phyloP scores from a whole-genome alignment of 2,888 invertebrate species.

The Neoascia interrupta region DNA sequence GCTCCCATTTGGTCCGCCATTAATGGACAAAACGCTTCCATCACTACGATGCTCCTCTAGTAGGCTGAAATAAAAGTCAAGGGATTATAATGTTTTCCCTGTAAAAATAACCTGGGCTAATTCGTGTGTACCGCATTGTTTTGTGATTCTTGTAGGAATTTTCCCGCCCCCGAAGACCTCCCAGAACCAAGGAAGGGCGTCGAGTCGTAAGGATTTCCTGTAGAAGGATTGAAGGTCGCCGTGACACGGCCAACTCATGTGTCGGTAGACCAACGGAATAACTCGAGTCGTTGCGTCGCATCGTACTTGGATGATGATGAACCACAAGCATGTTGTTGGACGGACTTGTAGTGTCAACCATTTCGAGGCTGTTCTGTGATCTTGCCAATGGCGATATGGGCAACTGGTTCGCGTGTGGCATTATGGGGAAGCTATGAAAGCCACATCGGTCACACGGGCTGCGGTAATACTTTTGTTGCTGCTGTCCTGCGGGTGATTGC shows the following conservation, averaged over 20 bases:
- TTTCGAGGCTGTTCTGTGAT: constrained; percentile 77
- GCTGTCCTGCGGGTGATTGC: constrained; percentile 13
- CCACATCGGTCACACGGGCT: constrained; percentile 77
- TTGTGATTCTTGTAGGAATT: constrained; percentile 71
- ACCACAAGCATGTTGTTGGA: constrained; percentile 69
- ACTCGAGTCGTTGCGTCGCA: constrained; percentile 75
- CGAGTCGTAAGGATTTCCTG: constrained; percentile 79
- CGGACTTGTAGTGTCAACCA: constrained; percentile 73
- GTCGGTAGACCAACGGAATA: constrained; percentile 68
- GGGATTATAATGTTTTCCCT: neutral
- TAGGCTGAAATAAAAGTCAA: constrained; percentile 62
- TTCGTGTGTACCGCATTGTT: constrained; percentile 74
- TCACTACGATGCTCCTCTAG: constrained; percentile 71
- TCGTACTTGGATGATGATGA: constrained; percentile 68
- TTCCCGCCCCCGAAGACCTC: constrained; percentile 77
- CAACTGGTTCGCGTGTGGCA: constrained; percentile 72
- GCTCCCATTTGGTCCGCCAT: constrained; percentile 68
- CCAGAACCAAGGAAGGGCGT: constrained; percentile 84
- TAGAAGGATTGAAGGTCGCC: constrained; percentile 78
- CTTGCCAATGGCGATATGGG: constrained; percentile 77
- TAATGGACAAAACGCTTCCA: constrained; percentile 76
- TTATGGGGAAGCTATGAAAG: constrained; percentile 76
- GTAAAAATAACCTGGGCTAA: neutral
- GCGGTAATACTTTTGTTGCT: constrained; percentile 70
- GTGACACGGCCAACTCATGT: constrained; percentile 77